Base-by-base conservation (phyloP, 2,113 vertebrate genomes). In the Aphyosemion australe region DNA sequence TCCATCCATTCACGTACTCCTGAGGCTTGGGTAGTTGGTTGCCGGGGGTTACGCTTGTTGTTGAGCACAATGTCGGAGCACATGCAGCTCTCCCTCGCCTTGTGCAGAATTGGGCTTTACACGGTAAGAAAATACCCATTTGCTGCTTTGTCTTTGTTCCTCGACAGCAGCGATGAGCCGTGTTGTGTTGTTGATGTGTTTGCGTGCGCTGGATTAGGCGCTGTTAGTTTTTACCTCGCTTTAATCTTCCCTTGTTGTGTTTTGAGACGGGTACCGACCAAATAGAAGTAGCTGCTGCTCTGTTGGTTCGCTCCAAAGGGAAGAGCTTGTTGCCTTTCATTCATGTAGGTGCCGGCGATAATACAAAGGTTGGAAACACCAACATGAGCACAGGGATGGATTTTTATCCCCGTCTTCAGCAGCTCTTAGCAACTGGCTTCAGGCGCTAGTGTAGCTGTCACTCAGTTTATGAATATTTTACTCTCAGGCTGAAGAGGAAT, bases 71-170 rank as follows among this genome's bases (percentile, higher is more conserved):
- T 95, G 94, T 96, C 95, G 91, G 95, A 96, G 85, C 94, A 93
- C 92, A 91, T 96, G 92, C 94, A 94, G 93, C 90, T 97, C 88
- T 94, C 94, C 84, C 90, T 93, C 85, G 95, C 95, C 58, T 86
- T 97, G 92, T 96, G 95, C 92, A 94, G 94, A 93, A 94, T 94
- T 92, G 95, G 93, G 89, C 89, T 95, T 92, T 95, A 95, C 89
- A 95, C 87, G 93, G 95, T 95, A 95, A 95, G 95, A 63, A 69
- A 66, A 72, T 11, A 10, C n/a, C 26, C 45, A n/a, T 16, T 54
- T 4, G 54, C 34, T 31, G 21, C 39, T 41, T 3, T 82, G 3
- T 61, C 46, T 60, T 20, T 52, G 11, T 13, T 12, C 10, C 34
- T 59, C 43, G 53, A n/a, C 9, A 0, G 18, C 1, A 1, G 41